Percentiles rank a stretch among this genome's conserved stretches.
Evolutionary conservation across 1,140 invertebrate species (phyloP).

Genomic region (Hyles vespertilio): DNA sequence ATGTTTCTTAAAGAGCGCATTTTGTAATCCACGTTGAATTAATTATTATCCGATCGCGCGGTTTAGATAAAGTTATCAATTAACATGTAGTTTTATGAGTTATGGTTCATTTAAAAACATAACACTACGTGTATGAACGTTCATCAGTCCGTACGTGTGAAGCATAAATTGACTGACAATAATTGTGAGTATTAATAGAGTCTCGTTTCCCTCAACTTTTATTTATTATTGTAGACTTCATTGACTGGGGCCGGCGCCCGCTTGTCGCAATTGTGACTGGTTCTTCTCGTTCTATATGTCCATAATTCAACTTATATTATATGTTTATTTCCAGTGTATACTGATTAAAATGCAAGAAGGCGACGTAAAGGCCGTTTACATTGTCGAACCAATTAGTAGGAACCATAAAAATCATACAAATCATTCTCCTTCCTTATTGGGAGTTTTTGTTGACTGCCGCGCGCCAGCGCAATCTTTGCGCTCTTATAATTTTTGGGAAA

Average conservation of each 20-base stretch:
- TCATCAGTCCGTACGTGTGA: constrained; percentile 12
- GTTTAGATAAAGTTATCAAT: constrained; percentile 16
- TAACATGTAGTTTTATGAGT: constrained; percentile 14
- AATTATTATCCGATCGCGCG: no score
- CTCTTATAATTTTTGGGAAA: constrained; percentile 39
- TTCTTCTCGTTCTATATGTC: constrained; percentile 62
- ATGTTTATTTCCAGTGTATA: constrained; percentile 55
- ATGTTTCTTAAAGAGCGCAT: no score
- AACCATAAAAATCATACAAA: constrained; percentile 57
- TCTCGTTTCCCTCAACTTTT: constrained; percentile 50
- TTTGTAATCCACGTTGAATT: no score
- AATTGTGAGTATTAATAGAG: constrained; percentile 35
- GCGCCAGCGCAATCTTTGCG: constrained; percentile 39
- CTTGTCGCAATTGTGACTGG: constrained; percentile 64
- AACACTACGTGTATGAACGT: constrained; percentile 12
- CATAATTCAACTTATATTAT: constrained; percentile 53
- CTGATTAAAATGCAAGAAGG: constrained; percentile 60
- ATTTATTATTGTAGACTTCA: constrained; percentile 62
- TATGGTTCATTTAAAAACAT: constrained; percentile 20
- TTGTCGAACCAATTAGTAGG: constrained; percentile 60
- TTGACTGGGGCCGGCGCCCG: constrained; percentile 57
- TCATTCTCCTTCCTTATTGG: constrained; percentile 51
- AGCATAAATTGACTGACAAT: constrained; percentile 17
- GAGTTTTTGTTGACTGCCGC: constrained; percentile 34
- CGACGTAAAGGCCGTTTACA: constrained; percentile 49